phyloP scores from a whole-genome alignment of 2,113 vertebrate species.

The Cairina moschata region DNA sequence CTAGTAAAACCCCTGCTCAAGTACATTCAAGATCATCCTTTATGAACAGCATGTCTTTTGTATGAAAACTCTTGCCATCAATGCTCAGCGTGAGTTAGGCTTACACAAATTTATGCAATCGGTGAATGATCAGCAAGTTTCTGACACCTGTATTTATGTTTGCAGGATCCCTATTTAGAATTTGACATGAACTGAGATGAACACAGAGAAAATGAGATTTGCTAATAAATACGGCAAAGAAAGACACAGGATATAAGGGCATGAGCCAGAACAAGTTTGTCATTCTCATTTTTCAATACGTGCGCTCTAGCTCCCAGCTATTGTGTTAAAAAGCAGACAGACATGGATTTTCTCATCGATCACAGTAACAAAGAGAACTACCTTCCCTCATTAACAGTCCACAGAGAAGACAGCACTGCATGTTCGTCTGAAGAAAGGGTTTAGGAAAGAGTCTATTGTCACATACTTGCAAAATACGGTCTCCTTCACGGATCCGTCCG shows the following conservation, averaged over 20 bases:
- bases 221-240: slow-evolving; percentile 64
- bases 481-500: slow-evolving; percentile 93
- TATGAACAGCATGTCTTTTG: slow-evolving; percentile 10
- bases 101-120: slow-evolving; percentile 47
- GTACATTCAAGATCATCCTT: slow-evolving; percentile 1
- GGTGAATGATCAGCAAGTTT: slow-evolving; percentile 23
- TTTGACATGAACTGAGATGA: slow-evolving; percentile 47
- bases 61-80: slow-evolving; percentile 12
- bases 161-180: slow-evolving; percentile 31
- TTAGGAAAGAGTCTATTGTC: slow-evolving; percentile 8
- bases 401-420: neutral
- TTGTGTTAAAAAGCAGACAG: slow-evolving; percentile 67
- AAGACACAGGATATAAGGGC: slow-evolving; percentile 44
- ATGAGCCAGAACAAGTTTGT: slow-evolving; percentile 58
- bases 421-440: neutral
- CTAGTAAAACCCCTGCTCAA: neutral
- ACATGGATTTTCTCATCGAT: slow-evolving; percentile 67
- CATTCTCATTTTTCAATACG: slow-evolving; percentile 61
- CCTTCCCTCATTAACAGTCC: slow-evolving; percentile 47
- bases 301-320: slow-evolving; percentile 27
- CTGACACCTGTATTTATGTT: slow-evolving; percentile 21
- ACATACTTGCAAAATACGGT: slow-evolving; percentile 94
- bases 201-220: slow-evolving; percentile 62
- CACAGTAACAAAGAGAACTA: slow-evolving; percentile 60
- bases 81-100: slow-evolving; percentile 18